A percentile compares a stretch with the other conserved stretches of the same genome.
phyloP scores from a whole-genome alignment of 2,888 invertebrate species.

The Drosophila sordidula region DNA sequence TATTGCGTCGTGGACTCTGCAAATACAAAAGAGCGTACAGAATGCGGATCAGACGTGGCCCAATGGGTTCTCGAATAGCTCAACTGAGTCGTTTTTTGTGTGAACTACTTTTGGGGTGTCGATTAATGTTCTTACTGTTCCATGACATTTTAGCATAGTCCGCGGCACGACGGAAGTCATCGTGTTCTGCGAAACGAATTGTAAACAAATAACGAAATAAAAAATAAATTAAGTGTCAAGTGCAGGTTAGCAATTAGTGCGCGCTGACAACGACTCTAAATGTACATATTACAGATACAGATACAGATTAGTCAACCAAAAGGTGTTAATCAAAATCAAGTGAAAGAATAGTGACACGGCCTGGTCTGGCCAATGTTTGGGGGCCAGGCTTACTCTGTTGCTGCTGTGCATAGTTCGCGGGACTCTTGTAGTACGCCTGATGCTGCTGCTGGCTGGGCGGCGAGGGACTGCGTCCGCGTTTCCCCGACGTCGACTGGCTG shows the following conservation, averaged over 20 bases:
- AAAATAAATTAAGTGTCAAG: slow-evolving; percentile 79
- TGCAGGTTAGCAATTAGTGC: slow-evolving; percentile 56
- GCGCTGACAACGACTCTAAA: slow-evolving; percentile 16
- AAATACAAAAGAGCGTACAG: slow-evolving; percentile 34
- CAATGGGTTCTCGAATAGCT: slow-evolving; percentile 4
- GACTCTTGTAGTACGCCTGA: slow-evolving; percentile 83
- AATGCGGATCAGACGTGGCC: background rate
- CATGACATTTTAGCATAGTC: slow-evolving; percentile 93
- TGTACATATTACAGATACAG: slow-evolving; percentile 2
- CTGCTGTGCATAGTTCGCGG: slow-evolving; percentile 80
- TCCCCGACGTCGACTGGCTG: slow-evolving; percentile 83
- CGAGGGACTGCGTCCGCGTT: slow-evolving; percentile 87
- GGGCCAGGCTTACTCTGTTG: slow-evolving; percentile 81
- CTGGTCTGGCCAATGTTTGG: background rate
- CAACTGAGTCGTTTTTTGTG: slow-evolving; percentile 10
- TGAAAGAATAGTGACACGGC: background rate
- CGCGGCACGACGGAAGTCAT: slow-evolving; percentile 92
- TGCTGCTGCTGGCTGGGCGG: slow-evolving; percentile 85
- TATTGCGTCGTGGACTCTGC: slow-evolving; percentile 86
- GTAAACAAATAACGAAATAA: slow-evolving; percentile 76
- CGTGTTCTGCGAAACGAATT: slow-evolving; percentile 87
- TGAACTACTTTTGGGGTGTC: slow-evolving; percentile 39
- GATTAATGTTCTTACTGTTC: slow-evolving; percentile 89
- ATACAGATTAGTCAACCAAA: slow-evolving; percentile 24
- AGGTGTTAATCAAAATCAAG: slow-evolving; percentile 28